A percentile compares a stretch with the other conserved stretches of the same genome.
Evolutionary conservation across 2,113 vertebrate species (phyloP).

Genomic region (Daphoenositta chrysoptera): DNA sequence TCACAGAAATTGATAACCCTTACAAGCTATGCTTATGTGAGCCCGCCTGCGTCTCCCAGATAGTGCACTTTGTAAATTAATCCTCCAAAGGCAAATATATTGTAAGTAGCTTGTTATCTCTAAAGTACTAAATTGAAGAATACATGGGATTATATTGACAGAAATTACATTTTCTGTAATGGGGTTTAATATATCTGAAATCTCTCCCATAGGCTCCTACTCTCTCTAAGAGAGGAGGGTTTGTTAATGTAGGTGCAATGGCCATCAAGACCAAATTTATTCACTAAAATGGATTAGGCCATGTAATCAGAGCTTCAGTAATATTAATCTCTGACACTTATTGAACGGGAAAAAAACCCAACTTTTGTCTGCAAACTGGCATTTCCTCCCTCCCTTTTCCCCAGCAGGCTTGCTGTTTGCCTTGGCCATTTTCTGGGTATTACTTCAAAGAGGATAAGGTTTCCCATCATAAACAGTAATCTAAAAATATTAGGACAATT

Average conservation of each 20-base stretch:
- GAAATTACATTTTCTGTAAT: constrained; percentile 92
- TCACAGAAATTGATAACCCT: constrained; percentile 91
- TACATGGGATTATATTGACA: constrained; percentile 92
- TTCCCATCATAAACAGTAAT: constrained; percentile 77
- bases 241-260: constrained; percentile 77
- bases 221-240: constrained; percentile 66
- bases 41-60: constrained; percentile 75
- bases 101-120: constrained; percentile 88
- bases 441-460: constrained; percentile 82
- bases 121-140: constrained; percentile 91
- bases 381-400: constrained; percentile 53
- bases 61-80: constrained; percentile 87
- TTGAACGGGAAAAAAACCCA: constrained; percentile 52
- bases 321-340: constrained; percentile 83
- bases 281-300: constrained; percentile 82
- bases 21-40: constrained; percentile 82
- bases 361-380: constrained; percentile 72
- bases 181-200: constrained; percentile 88
- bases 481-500: constrained; percentile 80
- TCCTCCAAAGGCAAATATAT: constrained; percentile 90
- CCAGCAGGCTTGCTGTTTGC: constrained; percentile 39
- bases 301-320: constrained; percentile 79
- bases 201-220: constrained; percentile 73
- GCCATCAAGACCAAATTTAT: constrained; percentile 79
- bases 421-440: constrained; percentile 75